A percentile compares a stretch with the other conserved stretches of the same genome.
phyloP scores from a whole-genome alignment of 1,140 invertebrate species.

The Bombus confusus region DNA sequence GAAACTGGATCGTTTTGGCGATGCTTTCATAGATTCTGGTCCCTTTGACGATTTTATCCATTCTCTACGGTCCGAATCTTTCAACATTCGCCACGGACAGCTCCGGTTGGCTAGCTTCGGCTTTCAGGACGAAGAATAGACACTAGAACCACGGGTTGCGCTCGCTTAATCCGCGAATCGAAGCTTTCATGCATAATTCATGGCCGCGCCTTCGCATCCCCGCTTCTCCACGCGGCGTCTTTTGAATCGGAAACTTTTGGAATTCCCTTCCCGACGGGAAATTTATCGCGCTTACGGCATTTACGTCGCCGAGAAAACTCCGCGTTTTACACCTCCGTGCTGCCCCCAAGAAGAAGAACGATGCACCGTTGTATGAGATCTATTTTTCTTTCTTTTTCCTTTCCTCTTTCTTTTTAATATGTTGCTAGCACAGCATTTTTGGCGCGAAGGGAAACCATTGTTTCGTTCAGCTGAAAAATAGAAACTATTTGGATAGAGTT shows the following conservation, averaged over 20 bases:
- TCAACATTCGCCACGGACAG: conserved; percentile 65
- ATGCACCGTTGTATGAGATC: not conserved
- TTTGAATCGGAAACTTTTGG: conserved; percentile 80
- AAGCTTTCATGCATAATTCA: conserved; percentile 82
- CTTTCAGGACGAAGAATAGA: conserved; percentile 69
- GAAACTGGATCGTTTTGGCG: conserved; percentile 66
- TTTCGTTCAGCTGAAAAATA: not conserved
- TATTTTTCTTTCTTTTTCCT: not conserved
- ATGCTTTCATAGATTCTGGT: conserved; percentile 64
- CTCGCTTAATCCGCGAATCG: conserved; percentile 81
- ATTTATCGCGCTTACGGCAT: conserved; percentile 79
- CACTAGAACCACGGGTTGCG: conserved; percentile 67
- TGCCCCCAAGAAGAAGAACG: not conserved
- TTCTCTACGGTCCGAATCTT: conserved; percentile 65
- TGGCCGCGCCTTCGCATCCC: conserved; percentile 54
- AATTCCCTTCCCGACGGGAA: conserved; percentile 72
- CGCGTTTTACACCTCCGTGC: conserved; percentile 20
- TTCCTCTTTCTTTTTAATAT: not conserved
- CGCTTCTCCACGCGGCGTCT: conserved; percentile 53
- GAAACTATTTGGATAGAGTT: not conserved
- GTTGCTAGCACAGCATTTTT: not conserved
- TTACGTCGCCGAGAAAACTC: conserved; percentile 69
- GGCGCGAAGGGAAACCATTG: not conserved
- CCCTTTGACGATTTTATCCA: conserved; percentile 69
- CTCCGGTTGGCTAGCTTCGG: conserved; percentile 60